Evolutionary conservation across 2,888 invertebrate species (phyloP), one percentile per base, ranked within the genome.

Genomic region (Conomelus anceps): DNA sequence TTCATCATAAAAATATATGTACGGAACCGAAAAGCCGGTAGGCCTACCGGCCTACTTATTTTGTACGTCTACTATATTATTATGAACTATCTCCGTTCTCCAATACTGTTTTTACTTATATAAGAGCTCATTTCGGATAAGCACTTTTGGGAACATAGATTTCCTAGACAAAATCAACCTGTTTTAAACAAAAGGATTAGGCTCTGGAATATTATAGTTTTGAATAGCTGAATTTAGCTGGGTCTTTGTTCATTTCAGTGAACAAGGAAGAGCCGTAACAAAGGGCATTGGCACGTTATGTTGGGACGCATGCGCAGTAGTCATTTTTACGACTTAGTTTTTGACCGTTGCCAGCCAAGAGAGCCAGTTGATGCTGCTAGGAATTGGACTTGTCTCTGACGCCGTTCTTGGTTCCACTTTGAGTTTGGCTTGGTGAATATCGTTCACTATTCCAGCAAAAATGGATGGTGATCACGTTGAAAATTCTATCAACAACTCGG

Each of bases 221-320:
- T 7, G 63, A 63, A 63, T 63, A n/a, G 63, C 63, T 63, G 63
- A 63, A 63, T 63, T 63, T 63, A n/a, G 63, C n/a, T 63, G 63
- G 63, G 63, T 63, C 63, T 63, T 63, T 63, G 63, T 63, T 63
- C 63, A n/a, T 63, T 20, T n/a, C 3, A 20, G 63, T 26, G 29
- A 87, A 26, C n/a, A 17, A 87, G 87, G 24, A 24, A 22, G 26
- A 26, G 22, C 29, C 23, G 63, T 23, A 89, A 89, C 86, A 88
- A 90, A 89, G 91, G 91, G 90, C 91, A 91, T 88, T 90, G 91
- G 89, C 90, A 90, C 86, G 86, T 34, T 63, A 89, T 89, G 89
- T 89, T 89, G 85, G 92, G 92, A 93, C 95, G 95, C 95, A 94
- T 95, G 96, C 96, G 96, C 94, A 94, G 92, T 94, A 92, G 92